Conservation (phyloP, 2,888 invertebrate species). For the Gastracanthus pulcherrimus region DNA sequence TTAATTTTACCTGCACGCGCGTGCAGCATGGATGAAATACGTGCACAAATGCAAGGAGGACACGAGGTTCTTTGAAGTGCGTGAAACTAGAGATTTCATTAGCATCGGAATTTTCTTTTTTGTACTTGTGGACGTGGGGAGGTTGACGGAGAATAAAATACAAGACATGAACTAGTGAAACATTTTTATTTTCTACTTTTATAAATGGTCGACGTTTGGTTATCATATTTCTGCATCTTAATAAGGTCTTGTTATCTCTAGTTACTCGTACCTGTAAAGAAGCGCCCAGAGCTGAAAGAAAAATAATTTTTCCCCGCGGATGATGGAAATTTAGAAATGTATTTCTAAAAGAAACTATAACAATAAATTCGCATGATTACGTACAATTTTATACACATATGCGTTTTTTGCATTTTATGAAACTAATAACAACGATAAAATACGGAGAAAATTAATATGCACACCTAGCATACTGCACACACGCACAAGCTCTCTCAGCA, state of each 20-base stretch:
- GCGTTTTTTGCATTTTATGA: not conserved
- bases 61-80: not conserved
- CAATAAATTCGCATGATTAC: not conserved
- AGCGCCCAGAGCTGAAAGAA: not conserved
- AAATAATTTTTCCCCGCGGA: slow-evolving; percentile 2
- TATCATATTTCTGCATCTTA: not conserved
- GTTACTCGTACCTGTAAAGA: not conserved
- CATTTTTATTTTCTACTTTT: not conserved
- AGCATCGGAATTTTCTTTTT: not conserved
- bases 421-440: slow-evolving; percentile 12
- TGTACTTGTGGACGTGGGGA: not conserved
- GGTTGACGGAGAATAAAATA: slow-evolving; percentile 4
- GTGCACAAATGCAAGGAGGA: not conserved
- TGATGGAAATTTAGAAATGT: slow-evolving; percentile 7
- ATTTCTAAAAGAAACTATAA: not conserved
- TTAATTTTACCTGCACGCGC: not conserved
- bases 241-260: not conserved
- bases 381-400: not conserved
- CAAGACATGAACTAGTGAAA: not conserved
- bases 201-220: not conserved
- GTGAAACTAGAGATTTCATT: not conserved
- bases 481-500: not conserved
- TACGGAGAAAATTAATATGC: not conserved
- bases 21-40: not conserved
- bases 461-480: not conserved